These are phyloP conservation scores for Cryptus armator DNA, from an alignment of 2,888 invertebrate genomes.

Conservation along the genomic window DNA sequence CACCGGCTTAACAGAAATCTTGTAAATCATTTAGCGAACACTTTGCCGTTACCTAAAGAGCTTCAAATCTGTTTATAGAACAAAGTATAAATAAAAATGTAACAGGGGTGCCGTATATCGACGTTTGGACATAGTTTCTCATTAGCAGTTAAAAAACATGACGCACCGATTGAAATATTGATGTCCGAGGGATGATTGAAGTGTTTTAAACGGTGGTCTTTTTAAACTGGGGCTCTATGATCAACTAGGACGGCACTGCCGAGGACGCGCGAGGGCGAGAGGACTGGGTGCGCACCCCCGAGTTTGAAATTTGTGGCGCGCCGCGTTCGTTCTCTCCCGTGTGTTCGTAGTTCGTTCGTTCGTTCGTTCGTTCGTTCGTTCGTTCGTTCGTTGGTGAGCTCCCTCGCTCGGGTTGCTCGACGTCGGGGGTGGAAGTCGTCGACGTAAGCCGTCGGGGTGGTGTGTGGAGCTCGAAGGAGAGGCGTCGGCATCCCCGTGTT, in stretches of 20 bases:
- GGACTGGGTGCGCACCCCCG: slow-evolving; percentile 74
- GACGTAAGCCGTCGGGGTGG: slow-evolving; percentile 71
- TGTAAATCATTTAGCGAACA: background rate
- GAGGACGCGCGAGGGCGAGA: slow-evolving; percentile 68
- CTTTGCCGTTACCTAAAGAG: background rate
- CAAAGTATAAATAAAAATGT: background rate
- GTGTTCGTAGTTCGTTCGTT: slow-evolving; percentile 68
- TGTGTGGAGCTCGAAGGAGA: slow-evolving; percentile 60
- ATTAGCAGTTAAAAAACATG: no score
- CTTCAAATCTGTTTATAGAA: background rate
- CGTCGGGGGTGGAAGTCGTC: slow-evolving; percentile 81
- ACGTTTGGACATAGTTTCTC: no score
- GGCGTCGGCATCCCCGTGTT: slow-evolving; percentile 70
- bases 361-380: slow-evolving; percentile 67
- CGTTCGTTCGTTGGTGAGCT: slow-evolving; percentile 70
- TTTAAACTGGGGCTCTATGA: slow-evolving; percentile 51
- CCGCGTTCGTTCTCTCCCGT: slow-evolving; percentile 66
- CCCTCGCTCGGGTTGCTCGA: slow-evolving; percentile 70
- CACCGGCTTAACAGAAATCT: background rate
- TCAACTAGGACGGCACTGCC: slow-evolving; percentile 55
- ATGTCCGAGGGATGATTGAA: background rate
- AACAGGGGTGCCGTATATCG: no score
- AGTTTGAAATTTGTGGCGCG: slow-evolving; percentile 83
- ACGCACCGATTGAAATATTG: background rate
- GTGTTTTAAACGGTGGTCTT: background rate